These are phyloP conservation scores for Petaurus breviceps DNA, from an alignment of 2,113 vertebrate species.

Conservation along the genomic window DNA sequence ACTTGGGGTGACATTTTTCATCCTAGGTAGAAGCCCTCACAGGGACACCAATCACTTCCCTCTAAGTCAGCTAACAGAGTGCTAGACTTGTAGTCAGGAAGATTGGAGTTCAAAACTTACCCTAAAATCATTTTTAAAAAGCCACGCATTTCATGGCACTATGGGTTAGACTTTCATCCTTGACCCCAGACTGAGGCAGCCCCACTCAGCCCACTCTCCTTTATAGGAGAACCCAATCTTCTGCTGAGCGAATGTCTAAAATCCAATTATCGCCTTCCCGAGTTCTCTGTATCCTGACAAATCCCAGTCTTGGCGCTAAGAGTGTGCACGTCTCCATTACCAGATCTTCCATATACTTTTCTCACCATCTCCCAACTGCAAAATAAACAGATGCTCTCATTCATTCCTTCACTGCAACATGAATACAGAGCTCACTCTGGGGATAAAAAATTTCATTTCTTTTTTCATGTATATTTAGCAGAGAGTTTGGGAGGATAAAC, in stretches of 20 bases:
- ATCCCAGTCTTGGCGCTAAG: conserved; percentile 13
- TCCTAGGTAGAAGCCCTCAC: too few species aligned
- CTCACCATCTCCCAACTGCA: conserved; percentile 34
- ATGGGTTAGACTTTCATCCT: background rate
- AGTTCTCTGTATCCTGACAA: background rate
- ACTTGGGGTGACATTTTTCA: background rate
- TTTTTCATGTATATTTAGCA: conserved; percentile 38
- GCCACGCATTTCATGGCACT: background rate
- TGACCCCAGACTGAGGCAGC: background rate
- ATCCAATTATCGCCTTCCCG: conserved; percentile 1
- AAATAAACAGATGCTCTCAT: conserved; percentile 51
- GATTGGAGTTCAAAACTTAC: background rate
- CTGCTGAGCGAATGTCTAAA: conserved; percentile 11
- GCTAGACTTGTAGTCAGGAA: background rate
- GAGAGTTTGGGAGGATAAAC: background rate
- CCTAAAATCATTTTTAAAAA: background rate
- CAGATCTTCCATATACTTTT: background rate
- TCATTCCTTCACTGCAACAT: conserved; percentile 22
- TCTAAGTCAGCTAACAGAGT: too few species aligned
- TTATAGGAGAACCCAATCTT: background rate
- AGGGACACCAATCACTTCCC: too few species aligned
- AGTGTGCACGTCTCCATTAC: background rate
- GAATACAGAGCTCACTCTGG: conserved; percentile 49
- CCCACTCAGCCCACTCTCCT: background rate
- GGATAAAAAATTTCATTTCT: conserved; percentile 46